Conservation (phyloP, 2,113 vertebrate species). For the Madoqua kirkii region DNA sequence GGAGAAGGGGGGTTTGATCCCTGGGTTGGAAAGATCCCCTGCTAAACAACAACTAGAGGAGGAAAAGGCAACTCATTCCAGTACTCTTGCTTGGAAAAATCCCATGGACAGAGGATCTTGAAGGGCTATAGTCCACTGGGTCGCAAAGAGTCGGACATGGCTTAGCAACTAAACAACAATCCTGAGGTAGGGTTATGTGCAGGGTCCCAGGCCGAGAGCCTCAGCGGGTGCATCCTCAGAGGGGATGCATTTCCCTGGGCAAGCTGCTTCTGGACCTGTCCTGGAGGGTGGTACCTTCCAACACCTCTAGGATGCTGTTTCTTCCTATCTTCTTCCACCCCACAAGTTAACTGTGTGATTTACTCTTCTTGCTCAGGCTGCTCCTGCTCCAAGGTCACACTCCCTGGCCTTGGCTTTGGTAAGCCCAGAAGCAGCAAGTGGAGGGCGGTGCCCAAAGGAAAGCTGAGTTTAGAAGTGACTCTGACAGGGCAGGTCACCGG, state of each 20-base stretch:
- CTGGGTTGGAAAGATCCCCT: neutral
- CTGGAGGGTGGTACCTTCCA: neutral
- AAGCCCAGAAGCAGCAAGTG: neutral
- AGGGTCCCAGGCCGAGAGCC: neutral
- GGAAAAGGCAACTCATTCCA: neutral
- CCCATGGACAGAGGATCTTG: neutral
- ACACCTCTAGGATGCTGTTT: neutral
- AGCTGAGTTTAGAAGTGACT: neutral
- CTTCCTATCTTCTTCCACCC: neutral
- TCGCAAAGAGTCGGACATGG: neutral
- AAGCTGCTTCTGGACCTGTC: neutral
- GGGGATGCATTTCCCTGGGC: neutral
- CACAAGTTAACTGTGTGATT: rapidly evolving
- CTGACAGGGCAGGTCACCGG: neutral
- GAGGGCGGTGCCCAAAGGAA: neutral
- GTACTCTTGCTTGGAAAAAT: neutral
- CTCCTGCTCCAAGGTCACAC: neutral
- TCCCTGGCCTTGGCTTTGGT: neutral
- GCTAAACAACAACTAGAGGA: neutral
- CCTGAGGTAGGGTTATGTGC: neutral
- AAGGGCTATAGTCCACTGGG: neutral
- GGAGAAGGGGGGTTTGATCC: neutral
- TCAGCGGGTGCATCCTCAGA: too few relatives aligned
- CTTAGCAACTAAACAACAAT: neutral
- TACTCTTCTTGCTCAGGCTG: neutral